Conservation (phyloP, 2,888 invertebrate species). For the Odontothrips loti region DNA sequence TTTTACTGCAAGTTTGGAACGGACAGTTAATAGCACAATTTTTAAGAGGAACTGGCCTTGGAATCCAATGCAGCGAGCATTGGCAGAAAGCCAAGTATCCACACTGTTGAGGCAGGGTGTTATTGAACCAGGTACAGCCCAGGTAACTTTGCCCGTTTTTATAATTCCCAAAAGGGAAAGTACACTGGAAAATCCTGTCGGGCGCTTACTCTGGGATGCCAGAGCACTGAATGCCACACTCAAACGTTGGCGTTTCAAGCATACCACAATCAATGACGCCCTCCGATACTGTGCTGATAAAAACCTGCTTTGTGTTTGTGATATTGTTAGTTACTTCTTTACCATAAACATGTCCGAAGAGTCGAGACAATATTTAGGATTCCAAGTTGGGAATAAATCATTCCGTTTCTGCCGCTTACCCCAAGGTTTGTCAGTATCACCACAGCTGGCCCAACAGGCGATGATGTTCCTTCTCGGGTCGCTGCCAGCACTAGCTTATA, state of each 20-base stretch:
- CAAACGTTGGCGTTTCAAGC: neutral
- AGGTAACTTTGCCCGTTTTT: neutral
- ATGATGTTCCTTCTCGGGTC: too few species aligned
- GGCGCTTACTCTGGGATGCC: neutral
- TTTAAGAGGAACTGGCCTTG: neutral
- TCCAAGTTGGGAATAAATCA: neutral
- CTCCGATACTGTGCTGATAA: neutral
- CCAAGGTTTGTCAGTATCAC: neutral
- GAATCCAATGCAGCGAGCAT: neutral
- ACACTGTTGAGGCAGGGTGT: neutral
- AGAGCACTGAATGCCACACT: neutral
- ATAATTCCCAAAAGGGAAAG: neutral
- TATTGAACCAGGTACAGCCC: neutral
- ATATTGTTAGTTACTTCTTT: neutral
- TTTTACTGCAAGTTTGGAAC: neutral
- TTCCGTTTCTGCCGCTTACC: neutral
- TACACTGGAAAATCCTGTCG: neutral
- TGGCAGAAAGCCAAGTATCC: neutral
- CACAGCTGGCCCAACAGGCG: too few species aligned
- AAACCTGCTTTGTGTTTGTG: neutral
- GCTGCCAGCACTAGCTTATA: neutral
- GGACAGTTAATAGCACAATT: neutral
- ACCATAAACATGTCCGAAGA: neutral
- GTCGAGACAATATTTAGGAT: neutral
- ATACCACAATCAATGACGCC: neutral